Base-by-base conservation (phyloP, 2,888 invertebrate genomes). In the Lypha dubia region DNA sequence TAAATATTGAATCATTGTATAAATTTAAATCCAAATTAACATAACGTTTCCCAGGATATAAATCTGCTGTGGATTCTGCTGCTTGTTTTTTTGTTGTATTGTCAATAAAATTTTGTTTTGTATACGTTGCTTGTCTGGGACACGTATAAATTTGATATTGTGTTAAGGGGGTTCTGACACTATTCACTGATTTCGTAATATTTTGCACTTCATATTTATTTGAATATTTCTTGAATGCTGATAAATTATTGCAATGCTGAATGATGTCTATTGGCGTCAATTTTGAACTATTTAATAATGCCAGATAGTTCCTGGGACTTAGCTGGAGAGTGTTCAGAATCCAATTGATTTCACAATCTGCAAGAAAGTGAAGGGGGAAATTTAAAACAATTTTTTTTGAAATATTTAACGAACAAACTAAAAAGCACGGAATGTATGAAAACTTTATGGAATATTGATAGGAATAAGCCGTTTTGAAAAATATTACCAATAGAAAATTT, bases 291-390 rank as follows among this genome's bases (percentile, higher is more conserved):
- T 63, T 82, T 28, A 82, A 49, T 63, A 76, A 38, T 70, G 81
- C 60, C 15, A 71, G 22, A 35, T 76, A 82, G 32, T 49, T 63
- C 35, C 9, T 41, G 13, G 70, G 51, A 46, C 56, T 58, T 35
- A 82, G 70, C 38, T 79, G 80, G 4, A 67, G 83, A 44, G 74
- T 87, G 70, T 62, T 68, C 53, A 77, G 68, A 1, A 70, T 51
- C 77, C 81, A 79, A 41, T 70, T 81, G 65, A 68, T 74, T 74
- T 79, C 84, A 84, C 81, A 84, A 74, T 79, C 84, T 84, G 68
- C 11, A 56, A 51, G 17, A 38, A 84, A n/a, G 15, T 13, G n/a
- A 32, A 51, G 1, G 22, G 3, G 32, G n/a, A n/a, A 46, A 17
- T 70, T n/a, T 38, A 41, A n/a, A 28, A 28, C n/a, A n/a, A 60